Evolutionary conservation across 2,113 vertebrate genomes (phyloP).

Genomic region (Poeciliopsis turrubarensis): DNA sequence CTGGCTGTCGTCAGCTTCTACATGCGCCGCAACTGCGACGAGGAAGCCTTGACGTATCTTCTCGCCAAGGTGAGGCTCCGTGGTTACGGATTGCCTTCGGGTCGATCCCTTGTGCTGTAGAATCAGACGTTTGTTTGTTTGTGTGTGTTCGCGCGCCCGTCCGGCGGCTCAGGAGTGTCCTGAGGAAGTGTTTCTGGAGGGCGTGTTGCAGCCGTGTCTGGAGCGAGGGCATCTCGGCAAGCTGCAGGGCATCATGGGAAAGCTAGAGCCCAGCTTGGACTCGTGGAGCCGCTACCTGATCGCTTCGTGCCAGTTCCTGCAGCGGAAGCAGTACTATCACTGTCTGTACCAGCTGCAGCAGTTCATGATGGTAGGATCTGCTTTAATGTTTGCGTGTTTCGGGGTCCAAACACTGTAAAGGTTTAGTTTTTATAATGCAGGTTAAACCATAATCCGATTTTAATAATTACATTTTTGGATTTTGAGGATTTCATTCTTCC

Average conservation of each 20-base stretch:
- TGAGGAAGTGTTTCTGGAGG: slow-evolving; percentile 93
- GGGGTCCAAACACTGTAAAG: neutral
- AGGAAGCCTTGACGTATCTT: slow-evolving; percentile 88
- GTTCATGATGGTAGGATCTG: slow-evolving; percentile 91
- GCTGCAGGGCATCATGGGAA: slow-evolving; percentile 89
- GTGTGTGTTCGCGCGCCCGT: neutral
- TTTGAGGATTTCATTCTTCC: neutral
- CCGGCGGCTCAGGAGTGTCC: slow-evolving; percentile 84
- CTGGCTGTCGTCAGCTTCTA: slow-evolving; percentile 92
- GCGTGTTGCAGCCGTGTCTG: slow-evolving; percentile 89
- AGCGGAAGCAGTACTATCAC: slow-evolving; percentile 89
- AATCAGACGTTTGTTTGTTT: no score
- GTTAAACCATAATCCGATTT: neutral
- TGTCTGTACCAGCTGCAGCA: slow-evolving; percentile 96
- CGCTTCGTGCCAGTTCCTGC: slow-evolving; percentile 92
- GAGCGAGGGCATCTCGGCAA: slow-evolving; percentile 86
- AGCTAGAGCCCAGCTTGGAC: slow-evolving; percentile 88
- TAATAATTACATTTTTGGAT: neutral
- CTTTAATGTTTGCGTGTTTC: neutral
- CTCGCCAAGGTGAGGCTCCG: slow-evolving; percentile 84
- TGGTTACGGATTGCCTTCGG: neutral
- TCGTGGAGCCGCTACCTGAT: slow-evolving; percentile 90
- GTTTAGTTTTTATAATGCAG: neutral
- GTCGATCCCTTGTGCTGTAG: neutral
- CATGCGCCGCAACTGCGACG: slow-evolving; percentile 88